phyloP scores from a whole-genome alignment of 2,113 vertebrate species.

The Cyrtonyx montezumae region DNA sequence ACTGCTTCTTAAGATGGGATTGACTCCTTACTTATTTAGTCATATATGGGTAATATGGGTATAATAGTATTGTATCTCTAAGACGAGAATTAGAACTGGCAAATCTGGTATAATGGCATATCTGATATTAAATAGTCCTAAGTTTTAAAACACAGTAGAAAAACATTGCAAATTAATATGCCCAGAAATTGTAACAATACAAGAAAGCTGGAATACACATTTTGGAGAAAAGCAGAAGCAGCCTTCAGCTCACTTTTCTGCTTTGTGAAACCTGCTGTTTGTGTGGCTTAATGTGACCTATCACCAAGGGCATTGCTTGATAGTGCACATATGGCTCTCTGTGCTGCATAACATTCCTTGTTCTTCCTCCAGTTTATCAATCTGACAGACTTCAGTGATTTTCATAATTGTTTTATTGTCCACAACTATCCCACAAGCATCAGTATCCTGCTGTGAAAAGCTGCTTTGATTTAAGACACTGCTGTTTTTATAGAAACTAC shows the following conservation, averaged over 20 bases:
- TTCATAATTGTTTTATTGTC: not conserved
- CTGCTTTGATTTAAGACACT: not conserved
- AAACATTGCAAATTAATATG: not conserved
- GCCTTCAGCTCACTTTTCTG: not conserved
- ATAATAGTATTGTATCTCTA: not conserved
- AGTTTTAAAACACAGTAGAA: not conserved
- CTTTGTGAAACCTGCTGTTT: not conserved
- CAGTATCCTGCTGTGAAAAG: not conserved
- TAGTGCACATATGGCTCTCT: not conserved
- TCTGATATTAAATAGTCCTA: not conserved
- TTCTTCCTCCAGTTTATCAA: not conserved
- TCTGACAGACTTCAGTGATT: not conserved
- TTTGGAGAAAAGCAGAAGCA: not conserved
- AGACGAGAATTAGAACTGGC: not conserved
- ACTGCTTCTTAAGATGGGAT: not conserved
- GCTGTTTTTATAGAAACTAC: not conserved
- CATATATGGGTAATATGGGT: no score
- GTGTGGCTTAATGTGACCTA: fast-evolving
- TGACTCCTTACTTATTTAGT: not conserved
- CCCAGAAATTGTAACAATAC: not conserved
- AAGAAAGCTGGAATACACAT: fast-evolving
- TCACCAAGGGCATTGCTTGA: fast-evolving
- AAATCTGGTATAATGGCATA: not conserved
- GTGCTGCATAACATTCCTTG: fast-evolving
- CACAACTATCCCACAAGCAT: not conserved